Conservation (phyloP, 2,797 vertebrate genomes). For the Lacerta agilis region DNA sequence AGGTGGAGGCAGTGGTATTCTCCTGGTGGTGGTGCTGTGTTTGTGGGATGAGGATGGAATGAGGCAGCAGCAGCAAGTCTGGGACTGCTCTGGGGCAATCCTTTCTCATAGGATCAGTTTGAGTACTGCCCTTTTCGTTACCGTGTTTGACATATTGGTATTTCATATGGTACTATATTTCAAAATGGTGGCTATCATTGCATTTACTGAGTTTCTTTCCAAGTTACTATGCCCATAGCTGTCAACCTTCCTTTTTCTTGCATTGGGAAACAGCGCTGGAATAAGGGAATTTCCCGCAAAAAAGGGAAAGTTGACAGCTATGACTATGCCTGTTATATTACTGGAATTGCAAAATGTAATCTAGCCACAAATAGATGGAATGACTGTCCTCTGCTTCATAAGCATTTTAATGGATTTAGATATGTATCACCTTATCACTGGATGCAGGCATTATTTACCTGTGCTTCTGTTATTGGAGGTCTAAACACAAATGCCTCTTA, state of each 20-base stretch:
- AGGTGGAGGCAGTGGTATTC: too few species aligned
- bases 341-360: slow-evolving; percentile 30
- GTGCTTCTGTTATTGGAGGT: background rate
- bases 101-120: background rate
- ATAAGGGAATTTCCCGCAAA: too few species aligned
- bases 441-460: background rate
- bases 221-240: background rate
- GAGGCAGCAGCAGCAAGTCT: too few species aligned
- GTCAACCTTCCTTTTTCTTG: too few species aligned
- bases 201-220: slow-evolving; percentile 34
- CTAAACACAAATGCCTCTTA: background rate
- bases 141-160: background rate
- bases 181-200: slow-evolving; percentile 7
- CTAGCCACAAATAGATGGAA: background rate
- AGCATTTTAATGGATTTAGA: background rate
- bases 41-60: too few species aligned
- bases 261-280: too few species aligned
- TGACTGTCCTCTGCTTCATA: background rate
- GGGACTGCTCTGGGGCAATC: background rate
- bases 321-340: slow-evolving; percentile 27
- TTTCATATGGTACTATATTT: slow-evolving; percentile 4
- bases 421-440: background rate
- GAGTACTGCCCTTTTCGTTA: background rate
- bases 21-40: too few species aligned
- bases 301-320: too few species aligned